A percentile compares a stretch with the other conserved stretches of the same genome.
Evolutionary conservation across 2,888 invertebrate genomes (phyloP).

Genomic region (Cataglyphis livida): DNA sequence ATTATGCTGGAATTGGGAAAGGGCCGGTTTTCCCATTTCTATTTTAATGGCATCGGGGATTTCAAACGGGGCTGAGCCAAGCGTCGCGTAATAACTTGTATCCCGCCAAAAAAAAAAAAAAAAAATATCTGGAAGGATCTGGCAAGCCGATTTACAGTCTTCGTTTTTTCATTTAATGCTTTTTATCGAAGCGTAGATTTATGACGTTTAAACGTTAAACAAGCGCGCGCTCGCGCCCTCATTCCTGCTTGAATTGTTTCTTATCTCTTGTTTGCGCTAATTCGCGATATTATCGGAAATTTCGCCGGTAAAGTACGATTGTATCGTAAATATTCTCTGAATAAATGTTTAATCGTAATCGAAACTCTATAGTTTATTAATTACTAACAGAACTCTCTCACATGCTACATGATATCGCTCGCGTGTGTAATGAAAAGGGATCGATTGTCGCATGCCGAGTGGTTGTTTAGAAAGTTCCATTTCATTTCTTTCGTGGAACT

Average conservation of each 20-base stretch:
- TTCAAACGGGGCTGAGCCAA: conserved; percentile 77
- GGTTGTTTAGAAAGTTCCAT: conserved; percentile 65
- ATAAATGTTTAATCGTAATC: conserved; percentile 26
- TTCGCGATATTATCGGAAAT: conserved; percentile 10
- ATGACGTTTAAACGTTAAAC: conserved; percentile 24
- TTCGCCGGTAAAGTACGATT: background rate
- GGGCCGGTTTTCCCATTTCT: conserved; percentile 83
- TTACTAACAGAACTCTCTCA: conserved; percentile 5
- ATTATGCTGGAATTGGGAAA: conserved; percentile 83
- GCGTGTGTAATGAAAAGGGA: conserved; percentile 55
- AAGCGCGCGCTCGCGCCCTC: conserved; percentile 10
- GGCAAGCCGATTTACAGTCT: conserved; percentile 70
- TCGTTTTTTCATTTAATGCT: conserved; percentile 72
- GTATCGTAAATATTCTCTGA: conserved; percentile 11
- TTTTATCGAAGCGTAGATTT: conserved; percentile 65
- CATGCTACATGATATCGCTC: background rate
- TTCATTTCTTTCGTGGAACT: conserved; percentile 58
- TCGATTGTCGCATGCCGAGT: conserved; percentile 72
- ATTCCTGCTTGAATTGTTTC: conserved; percentile 1
- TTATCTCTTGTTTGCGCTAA: conserved; percentile 5
- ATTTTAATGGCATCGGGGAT: conserved; percentile 84
- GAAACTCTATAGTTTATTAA: conserved; percentile 39
- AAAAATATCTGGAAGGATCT: conserved; percentile 66
- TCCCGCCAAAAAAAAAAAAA: conserved; percentile 65
- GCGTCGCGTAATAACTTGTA: conserved; percentile 78